phyloP scores from a whole-genome alignment of 2,888 invertebrate species.

The Heteromyza rotundicornis region DNA sequence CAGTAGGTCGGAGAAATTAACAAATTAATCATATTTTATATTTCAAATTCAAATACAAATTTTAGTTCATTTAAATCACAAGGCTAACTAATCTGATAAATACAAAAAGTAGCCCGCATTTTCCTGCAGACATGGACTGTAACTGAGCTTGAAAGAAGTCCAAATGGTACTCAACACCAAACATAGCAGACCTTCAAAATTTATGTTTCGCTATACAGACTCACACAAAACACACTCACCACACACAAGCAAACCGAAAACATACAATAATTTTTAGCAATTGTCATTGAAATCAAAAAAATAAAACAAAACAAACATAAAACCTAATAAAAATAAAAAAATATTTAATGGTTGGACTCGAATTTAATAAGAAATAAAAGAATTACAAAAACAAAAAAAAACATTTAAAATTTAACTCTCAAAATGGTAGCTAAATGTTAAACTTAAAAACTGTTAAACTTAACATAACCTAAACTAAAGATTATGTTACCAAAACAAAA shows the following conservation, averaged over 20 bases:
- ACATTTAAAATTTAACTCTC: slow-evolving; percentile 13
- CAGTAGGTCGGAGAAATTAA: too few species aligned
- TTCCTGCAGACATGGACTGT: too few species aligned
- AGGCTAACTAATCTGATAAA: too few species aligned
- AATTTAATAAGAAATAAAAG: slow-evolving; percentile 30
- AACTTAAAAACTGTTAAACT: too few species aligned
- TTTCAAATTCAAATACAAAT: too few species aligned
- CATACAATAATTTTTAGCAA: background rate
- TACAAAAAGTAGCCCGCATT: too few species aligned
- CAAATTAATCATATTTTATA: too few species aligned
- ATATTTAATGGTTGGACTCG: slow-evolving; percentile 32
- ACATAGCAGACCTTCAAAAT: too few species aligned
- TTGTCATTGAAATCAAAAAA: background rate
- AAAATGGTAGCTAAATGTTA: background rate
- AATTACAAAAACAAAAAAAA: slow-evolving; percentile 12
- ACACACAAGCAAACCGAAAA: background rate
- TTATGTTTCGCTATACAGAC: too few species aligned
- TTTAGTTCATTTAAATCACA: too few species aligned
- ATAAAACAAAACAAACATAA: slow-evolving; percentile 4
- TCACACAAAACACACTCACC: background rate
- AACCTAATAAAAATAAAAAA: slow-evolving; percentile 15
- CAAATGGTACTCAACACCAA: too few species aligned
- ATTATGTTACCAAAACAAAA: slow-evolving; percentile 21
- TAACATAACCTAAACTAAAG: background rate
- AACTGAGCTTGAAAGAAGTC: too few species aligned